phyloP scores from a whole-genome alignment of 92 coral and sea anemone species.

The Pocillopora grandis region DNA sequence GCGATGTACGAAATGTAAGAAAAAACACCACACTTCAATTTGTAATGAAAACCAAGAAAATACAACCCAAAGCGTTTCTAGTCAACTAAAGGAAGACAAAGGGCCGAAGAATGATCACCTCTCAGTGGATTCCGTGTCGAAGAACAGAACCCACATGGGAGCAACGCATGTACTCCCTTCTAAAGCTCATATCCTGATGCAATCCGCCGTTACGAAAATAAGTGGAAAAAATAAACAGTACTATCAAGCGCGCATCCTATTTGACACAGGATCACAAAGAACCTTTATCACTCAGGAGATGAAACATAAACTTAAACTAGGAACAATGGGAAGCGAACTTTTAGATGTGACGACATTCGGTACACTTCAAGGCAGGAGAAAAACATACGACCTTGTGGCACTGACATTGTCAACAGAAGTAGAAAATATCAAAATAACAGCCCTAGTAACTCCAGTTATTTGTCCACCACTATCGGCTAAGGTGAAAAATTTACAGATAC shows the following conservation, averaged over 20 bases:
- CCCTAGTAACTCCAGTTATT: too few relatives aligned
- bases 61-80: slow-evolving; percentile 5
- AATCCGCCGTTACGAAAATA: slow-evolving; percentile 46
- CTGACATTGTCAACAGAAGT: too few relatives aligned
- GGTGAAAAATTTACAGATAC: too few relatives aligned
- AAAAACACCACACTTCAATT: slow-evolving; percentile 57
- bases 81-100: neutral
- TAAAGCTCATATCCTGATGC: slow-evolving; percentile 2
- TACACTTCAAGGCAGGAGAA: too few relatives aligned
- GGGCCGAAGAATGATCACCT: neutral
- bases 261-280: slow-evolving; percentile 19
- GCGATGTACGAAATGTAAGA: slow-evolving; percentile 41
- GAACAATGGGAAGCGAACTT: too few relatives aligned
- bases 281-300: too few relatives aligned
- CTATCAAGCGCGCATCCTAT: slow-evolving; percentile 19
- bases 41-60: slow-evolving; percentile 31
- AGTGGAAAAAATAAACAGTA: slow-evolving; percentile 22
- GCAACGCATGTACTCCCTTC: neutral
- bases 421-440: too few relatives aligned
- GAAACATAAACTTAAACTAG: too few relatives aligned
- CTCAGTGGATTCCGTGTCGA: slow-evolving; percentile 25
- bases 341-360: too few relatives aligned
- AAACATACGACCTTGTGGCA: too few relatives aligned
- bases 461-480: too few relatives aligned
- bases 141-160: neutral